Base-by-base conservation (phyloP, 2,797 vertebrate genomes). In the Oreochromis grahami region DNA sequence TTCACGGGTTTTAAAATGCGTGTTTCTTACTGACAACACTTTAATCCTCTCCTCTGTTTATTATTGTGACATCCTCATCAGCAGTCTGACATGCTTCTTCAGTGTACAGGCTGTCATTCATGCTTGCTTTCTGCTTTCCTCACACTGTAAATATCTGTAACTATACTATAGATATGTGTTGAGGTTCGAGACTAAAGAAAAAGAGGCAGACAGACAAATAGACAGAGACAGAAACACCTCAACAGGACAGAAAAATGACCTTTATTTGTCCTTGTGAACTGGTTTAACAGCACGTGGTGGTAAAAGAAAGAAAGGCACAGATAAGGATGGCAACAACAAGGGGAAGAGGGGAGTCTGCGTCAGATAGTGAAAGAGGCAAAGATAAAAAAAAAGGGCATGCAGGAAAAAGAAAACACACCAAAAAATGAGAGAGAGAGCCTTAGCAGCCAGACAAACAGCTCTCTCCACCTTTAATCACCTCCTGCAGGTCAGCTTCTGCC, bases 401-500 rank as follows among this genome's bases (percentile, higher is more conserved):
- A 74, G 65, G 55, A 48, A 60, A 82, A 63, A 79, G 55, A 77
- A 19, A 70, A 74, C 60, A 80, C 3, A 70, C 13, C 14, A 51
- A 55, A 81, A 88, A 84, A 86, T 34, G 79, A 72, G 6, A 87
- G 9, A 78, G 84, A n/a, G 10, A 63, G 11, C 56, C 51, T 86
- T 77, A 84, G 87, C 84, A 89, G 82, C 41, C 84, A 82, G 89
- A 91, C 88, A 84, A 89, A 92, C 24, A 65, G 79, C 74, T 86
- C 84, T 86, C 89, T 89, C 87, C 81, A 93, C 91, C 93, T 93
- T 91, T 94, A 93, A 93, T 94, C 92, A 92, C 92, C 92, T 94
- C 86, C 87, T 89, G 90, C 90, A 91, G 93, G 94, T 94, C 91
- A 91, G 86, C 90, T 26, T 78, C 84, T 80, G 88, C 86, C 84